Conservation (phyloP, 2,113 vertebrate genomes). For the Calidris pygmaea region DNA sequence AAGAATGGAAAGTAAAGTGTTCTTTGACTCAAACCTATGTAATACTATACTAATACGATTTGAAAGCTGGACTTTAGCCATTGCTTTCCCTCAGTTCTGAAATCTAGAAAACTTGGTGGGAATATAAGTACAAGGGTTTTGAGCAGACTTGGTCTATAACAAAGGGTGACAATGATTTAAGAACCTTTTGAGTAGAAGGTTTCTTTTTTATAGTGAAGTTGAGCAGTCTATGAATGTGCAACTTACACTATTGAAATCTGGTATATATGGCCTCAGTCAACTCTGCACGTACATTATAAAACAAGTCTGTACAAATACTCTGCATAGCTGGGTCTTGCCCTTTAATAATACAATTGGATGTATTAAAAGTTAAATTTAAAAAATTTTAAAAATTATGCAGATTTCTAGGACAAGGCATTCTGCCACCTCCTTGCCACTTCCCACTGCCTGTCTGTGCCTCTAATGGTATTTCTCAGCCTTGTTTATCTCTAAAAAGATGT, state of each 20-base stretch:
- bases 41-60: background rate
- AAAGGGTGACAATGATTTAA: background rate
- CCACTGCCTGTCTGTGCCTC: constrained; percentile 41
- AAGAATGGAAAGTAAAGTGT: background rate
- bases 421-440: constrained; percentile 49
- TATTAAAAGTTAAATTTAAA: constrained; percentile 47
- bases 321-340: background rate
- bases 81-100: background rate
- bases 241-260: background rate
- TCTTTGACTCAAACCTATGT: background rate
- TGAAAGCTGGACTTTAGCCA: background rate
- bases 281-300: background rate
- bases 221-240: background rate
- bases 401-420: constrained; percentile 52
- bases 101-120: background rate
- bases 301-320: background rate
- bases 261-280: background rate
- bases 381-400: constrained; percentile 3
- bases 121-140: background rate
- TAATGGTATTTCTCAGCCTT: constrained; percentile 34
- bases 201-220: background rate
- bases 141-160: background rate
- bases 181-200: background rate
- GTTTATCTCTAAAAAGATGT: constrained; percentile 27
- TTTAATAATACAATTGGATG: constrained; percentile 2